These are phyloP conservation scores for Chascanopsetta lugubris DNA, from an alignment of 2,113 vertebrate genomes.

Conservation along the genomic window DNA sequence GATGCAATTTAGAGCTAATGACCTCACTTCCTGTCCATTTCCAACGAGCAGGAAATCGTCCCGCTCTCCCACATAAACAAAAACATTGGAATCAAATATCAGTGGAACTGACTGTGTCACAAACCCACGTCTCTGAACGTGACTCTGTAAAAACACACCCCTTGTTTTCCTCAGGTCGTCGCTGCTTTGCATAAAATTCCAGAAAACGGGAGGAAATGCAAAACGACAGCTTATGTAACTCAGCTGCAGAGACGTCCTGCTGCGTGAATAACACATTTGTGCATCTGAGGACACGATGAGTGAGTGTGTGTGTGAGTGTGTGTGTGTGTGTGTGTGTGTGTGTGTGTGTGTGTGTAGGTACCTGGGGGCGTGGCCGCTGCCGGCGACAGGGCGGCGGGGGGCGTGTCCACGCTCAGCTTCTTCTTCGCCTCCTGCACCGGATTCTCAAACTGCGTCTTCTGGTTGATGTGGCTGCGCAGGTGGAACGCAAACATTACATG, in stretches of 20 bases:
- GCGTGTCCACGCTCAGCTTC: slow-evolving; percentile 83
- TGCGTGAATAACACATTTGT: no score
- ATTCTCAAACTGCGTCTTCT: slow-evolving; percentile 99
- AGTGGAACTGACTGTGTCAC: slow-evolving; percentile 2
- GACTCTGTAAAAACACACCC: no score
- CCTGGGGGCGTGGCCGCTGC: slow-evolving; percentile 67
- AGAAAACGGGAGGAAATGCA: neutral
- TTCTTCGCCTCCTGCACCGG: slow-evolving; percentile 96
- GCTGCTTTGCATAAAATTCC: neutral
- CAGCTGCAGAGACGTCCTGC: no score
- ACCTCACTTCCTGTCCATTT: slow-evolving; percentile 23
- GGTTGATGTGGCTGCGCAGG: slow-evolving; percentile 91
- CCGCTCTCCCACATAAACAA: neutral
- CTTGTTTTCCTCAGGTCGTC: no score
- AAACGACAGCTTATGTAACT: no score
- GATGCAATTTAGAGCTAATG: slow-evolving; percentile 24
- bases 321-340: no score
- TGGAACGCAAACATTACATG: neutral
- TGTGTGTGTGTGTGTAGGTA: slow-evolving; percentile 39
- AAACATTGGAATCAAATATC: neutral
- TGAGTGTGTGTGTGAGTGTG: no score
- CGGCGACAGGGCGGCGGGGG: slow-evolving; percentile 29
- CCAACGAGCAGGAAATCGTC: slow-evolving; percentile 12
- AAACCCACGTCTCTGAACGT: no score
- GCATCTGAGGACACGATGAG: no score